Evolutionary conservation across 2,113 vertebrate species (phyloP), one percentile per base, ranked within the genome.

Genomic region (Crotalus tigris): DNA sequence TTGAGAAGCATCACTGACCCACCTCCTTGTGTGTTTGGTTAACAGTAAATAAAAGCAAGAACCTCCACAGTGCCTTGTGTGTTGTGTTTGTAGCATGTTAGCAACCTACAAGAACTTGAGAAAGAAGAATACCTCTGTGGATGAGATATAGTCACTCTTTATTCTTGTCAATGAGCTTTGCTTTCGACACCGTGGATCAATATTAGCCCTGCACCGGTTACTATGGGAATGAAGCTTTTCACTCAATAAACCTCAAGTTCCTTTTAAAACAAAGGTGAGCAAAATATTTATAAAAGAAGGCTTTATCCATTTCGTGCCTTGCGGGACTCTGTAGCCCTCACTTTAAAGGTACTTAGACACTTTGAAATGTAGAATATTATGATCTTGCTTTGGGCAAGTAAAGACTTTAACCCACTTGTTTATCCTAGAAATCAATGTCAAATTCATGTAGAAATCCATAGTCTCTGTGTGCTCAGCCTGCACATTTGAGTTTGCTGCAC

Each of bases 341-440:
- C 98, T 98, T 98, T 98, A 98, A 99, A 99, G 98, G 96, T 96
- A 96, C 94, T 96, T 95, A 96, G 97, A 81, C 91, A 95, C 97
- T 98, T 98, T 98, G 98, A 99, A 99, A 98, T 98, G 96, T 95
- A 97, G 98, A 98, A 97, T 97, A 98, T 98, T 97, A 97, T 97
- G 97, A 98, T 98, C 95, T 97, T 96, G 98, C 99, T 98, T 97
- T 97, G 97, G 98, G 98, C 98, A 97, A 98, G 96, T 93, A 95
- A 97, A 96, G 97, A 96, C 98, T 98, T 98, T 98, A 98, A 99
- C 98, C 98, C 97, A 97, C 98, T 98, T 98, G 97, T 98, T 98
- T 98, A 98, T 96, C 96, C 97, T 98, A 98, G 98, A 99, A 99
- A 99, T 99, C 98, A 98, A 99, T 99, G 97, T 89, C 94, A 96